A percentile compares a stretch with the other conserved stretches of the same genome.
These are phyloP conservation scores for Metellina segmentata DNA, from an alignment of 2,888 invertebrate species.

Conservation along the genomic window DNA sequence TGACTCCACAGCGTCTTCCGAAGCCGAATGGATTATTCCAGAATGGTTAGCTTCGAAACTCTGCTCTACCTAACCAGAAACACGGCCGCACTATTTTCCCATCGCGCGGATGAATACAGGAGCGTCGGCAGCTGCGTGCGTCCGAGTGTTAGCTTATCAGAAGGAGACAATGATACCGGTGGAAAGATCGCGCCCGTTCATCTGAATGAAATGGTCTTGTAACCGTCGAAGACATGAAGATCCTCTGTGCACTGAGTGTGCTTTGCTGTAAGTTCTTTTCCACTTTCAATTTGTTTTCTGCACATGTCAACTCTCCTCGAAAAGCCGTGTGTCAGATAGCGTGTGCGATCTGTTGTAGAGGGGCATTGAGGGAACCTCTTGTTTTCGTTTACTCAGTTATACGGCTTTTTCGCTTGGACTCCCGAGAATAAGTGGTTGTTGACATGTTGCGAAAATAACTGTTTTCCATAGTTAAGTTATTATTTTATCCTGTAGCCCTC, in stretches of 20 bases:
- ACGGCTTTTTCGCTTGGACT: no score
- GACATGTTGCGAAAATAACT: no score
- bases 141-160: neutral
- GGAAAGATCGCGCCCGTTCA: neutral
- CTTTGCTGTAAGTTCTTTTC: conserved; percentile 40
- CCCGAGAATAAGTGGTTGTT: no score
- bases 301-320: no score
- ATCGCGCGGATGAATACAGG: conserved; percentile 35
- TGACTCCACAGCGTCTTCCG: neutral
- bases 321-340: no score
- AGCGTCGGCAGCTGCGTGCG: conserved; percentile 39
- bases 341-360: no score
- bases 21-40: no score
- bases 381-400: no score
- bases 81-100: conserved; percentile 20
- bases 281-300: neutral
- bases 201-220: conserved; percentile 14
- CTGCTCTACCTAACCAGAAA: neutral
- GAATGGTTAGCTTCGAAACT: neutral
- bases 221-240: conserved; percentile 13
- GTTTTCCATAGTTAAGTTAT: no score
- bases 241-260: neutral
- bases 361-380: no score
- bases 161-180: conserved; percentile 13
- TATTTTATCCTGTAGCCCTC: no score